phyloP scores from a whole-genome alignment of 2,113 vertebrate genomes.

The Holacanthus passer region DNA sequence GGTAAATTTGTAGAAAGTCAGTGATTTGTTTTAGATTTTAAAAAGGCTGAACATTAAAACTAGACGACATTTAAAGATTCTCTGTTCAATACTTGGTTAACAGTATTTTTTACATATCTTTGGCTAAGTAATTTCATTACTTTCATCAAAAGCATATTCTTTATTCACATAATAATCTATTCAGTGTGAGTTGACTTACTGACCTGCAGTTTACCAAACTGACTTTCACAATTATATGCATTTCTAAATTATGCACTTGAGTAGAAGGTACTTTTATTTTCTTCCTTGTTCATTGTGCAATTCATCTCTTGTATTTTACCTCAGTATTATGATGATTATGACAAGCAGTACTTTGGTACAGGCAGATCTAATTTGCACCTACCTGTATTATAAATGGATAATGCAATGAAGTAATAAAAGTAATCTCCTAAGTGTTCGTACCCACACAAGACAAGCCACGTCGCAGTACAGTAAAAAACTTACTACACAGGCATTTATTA shows the following conservation, averaged over 20 bases:
- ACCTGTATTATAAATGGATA: conserved; percentile 28
- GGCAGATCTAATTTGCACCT: conserved; percentile 38
- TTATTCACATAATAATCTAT: neutral
- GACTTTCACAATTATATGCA: neutral
- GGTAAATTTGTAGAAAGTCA: neutral
- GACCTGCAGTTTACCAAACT: neutral
- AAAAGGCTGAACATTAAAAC: neutral
- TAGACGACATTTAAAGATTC: neutral
- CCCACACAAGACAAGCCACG: neutral
- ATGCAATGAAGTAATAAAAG: conserved; percentile 37
- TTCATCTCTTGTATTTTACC: neutral
- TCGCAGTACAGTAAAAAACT: neutral
- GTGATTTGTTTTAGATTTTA: neutral
- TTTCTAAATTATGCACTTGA: neutral
- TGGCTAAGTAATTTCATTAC: neutral
- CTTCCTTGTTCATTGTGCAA: neutral
- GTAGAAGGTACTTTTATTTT: neutral
- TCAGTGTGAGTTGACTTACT: neutral
- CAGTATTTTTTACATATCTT: neutral
- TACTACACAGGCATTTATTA: conserved; percentile 33
- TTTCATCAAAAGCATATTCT: conserved; percentile 2
- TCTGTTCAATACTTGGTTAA: neutral
- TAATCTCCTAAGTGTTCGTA: neutral
- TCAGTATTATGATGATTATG: neutral
- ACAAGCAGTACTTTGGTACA: neutral